Evolutionary conservation across 2,113 vertebrate species (phyloP).

Genomic region (Rana temporaria): DNA sequence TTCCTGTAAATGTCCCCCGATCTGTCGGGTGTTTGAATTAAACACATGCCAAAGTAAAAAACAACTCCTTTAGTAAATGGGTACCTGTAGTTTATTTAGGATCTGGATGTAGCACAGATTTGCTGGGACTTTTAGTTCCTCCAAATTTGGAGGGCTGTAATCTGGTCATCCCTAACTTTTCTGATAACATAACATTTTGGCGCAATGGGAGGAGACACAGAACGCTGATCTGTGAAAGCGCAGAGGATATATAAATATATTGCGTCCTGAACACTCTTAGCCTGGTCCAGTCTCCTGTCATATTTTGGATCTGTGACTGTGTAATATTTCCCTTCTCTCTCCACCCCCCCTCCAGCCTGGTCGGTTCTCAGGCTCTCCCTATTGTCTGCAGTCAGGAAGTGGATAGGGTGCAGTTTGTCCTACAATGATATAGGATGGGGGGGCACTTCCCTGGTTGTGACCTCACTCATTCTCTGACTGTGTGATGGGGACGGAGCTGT

Average conservation of each 20-base stretch:
- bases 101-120: too few relatives aligned
- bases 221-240: background rate
- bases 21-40: too few relatives aligned
- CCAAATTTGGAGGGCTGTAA: too few relatives aligned
- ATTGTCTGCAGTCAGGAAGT: slow-evolving; percentile 57
- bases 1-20: too few relatives aligned
- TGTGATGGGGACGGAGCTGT: slow-evolving; percentile 49
- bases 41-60: too few relatives aligned
- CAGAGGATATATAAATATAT: background rate
- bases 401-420: slow-evolving; percentile 53
- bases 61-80: too few relatives aligned
- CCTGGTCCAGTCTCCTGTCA: background rate
- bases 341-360: slow-evolving; percentile 28
- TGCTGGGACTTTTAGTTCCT: too few relatives aligned
- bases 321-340: slow-evolving; percentile 37
- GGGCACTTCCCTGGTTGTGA: slow-evolving; percentile 51
- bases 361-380: slow-evolving; percentile 56
- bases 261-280: background rate
- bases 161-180: too few relatives aligned
- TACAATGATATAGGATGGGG: slow-evolving; percentile 54
- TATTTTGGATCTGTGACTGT: background rate
- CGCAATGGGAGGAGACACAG: background rate
- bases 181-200: background rate
- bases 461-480: slow-evolving; percentile 55
- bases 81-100: too few relatives aligned